phyloP scores from a whole-genome alignment of 2,797 vertebrate genomes.

The Anguilla obscura region DNA sequence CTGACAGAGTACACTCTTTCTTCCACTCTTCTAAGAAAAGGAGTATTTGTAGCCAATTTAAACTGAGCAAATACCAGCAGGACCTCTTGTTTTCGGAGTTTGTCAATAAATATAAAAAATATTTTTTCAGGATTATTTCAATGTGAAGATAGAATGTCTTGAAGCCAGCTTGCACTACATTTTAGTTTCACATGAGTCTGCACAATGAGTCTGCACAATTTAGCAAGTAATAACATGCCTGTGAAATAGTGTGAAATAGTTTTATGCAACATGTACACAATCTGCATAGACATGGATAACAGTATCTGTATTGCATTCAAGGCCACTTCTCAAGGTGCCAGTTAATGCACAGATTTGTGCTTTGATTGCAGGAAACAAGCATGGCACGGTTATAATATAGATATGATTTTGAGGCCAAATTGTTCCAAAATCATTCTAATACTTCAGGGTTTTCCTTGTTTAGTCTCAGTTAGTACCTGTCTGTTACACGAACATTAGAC shows the following conservation, averaged over 20 bases:
- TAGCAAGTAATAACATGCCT: background rate
- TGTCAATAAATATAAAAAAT: background rate
- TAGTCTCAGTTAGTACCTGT: background rate
- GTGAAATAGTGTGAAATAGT: background rate
- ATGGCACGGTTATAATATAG: background rate
- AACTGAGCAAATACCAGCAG: background rate
- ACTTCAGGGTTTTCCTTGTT: background rate
- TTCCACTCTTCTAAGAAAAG: background rate
- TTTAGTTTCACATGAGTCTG: slow-evolving; percentile 1
- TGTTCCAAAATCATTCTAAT: background rate
- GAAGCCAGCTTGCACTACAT: background rate
- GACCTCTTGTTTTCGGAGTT: background rate
- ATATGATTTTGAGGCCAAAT: background rate
- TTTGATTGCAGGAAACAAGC: background rate
- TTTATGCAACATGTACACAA: background rate
- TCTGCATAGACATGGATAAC: background rate
- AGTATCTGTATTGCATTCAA: background rate
- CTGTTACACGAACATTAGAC: background rate
- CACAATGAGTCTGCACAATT: background rate
- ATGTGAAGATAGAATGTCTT: background rate
- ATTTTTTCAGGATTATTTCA: background rate
- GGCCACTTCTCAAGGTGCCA: background rate
- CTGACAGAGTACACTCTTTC: background rate
- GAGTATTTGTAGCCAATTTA: background rate
- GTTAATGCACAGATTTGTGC: background rate